Conservation (phyloP, 2,888 invertebrate genomes). For the Epistrophe grossulariae region DNA sequence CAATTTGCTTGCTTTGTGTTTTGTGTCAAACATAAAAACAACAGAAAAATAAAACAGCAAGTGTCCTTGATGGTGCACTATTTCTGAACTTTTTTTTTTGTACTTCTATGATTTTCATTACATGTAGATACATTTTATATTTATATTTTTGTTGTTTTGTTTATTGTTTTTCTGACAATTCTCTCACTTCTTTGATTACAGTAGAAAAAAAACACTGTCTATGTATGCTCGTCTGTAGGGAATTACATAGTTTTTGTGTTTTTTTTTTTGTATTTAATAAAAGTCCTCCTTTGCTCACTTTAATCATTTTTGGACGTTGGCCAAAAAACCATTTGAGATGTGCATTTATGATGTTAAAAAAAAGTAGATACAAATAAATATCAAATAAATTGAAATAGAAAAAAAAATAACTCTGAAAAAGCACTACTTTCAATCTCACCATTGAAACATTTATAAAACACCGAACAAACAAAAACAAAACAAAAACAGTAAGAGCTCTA, state of each 20-base stretch:
- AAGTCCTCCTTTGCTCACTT: constrained; percentile 33
- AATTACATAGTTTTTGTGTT: background rate
- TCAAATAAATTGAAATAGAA: constrained; percentile 18
- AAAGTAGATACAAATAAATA: background rate
- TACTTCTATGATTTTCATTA: constrained; percentile 38
- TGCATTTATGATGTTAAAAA: constrained; percentile 54
- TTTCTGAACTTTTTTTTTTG: constrained; percentile 22
- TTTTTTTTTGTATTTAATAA: background rate
- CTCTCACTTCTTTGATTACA: constrained; percentile 58
- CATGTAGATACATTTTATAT: too few relatives aligned
- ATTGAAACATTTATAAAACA: constrained; percentile 29
- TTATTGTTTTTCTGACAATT: constrained; percentile 57
- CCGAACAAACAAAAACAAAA: constrained; percentile 20
- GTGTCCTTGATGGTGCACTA: constrained; percentile 65
- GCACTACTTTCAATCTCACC: constrained; percentile 46
- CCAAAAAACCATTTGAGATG: constrained; percentile 59
- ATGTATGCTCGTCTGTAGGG: constrained; percentile 40
- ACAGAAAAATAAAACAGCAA: constrained; percentile 36
- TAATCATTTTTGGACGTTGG: constrained; percentile 62
- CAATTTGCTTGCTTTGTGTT: constrained; percentile 30
- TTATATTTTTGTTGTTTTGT: constrained; percentile 17
- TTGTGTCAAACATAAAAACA: constrained; percentile 13
- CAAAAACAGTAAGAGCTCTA: constrained; percentile 22
- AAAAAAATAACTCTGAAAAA: constrained; percentile 11
- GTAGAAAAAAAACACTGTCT: constrained; percentile 31